These are phyloP conservation scores for Cotesia chilonis DNA, from an alignment of 1,140 invertebrate species.

Conservation along the genomic window DNA sequence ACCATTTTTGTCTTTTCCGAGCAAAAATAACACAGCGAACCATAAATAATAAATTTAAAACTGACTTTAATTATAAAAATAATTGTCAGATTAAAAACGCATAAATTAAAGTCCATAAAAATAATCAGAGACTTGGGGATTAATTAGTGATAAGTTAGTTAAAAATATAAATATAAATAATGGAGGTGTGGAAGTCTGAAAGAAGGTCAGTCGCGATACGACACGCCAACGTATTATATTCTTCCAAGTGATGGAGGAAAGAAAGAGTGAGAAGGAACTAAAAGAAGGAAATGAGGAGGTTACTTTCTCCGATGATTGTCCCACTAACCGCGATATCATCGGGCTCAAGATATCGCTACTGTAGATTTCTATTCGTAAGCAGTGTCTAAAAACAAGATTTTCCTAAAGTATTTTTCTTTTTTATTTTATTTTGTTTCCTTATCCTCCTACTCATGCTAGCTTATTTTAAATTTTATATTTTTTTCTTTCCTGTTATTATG, in stretches of 20 bases:
- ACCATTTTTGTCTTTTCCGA: too few species aligned
- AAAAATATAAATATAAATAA: neutral
- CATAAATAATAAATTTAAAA: too few species aligned
- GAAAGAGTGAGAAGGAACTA: conserved; percentile 30
- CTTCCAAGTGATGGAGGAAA: conserved; percentile 41
- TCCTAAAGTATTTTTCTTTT: conserved; percentile 1
- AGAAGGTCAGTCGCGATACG: conserved; percentile 43
- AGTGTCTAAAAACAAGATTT: conserved; percentile 24
- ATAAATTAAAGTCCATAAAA: neutral
- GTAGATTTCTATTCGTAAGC: conserved; percentile 52
- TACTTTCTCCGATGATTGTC: conserved; percentile 63
- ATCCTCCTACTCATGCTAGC: neutral
- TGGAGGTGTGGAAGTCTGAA: conserved; percentile 18
- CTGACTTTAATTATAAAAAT: too few species aligned
- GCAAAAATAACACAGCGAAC: too few species aligned
- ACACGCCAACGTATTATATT: conserved; percentile 21
- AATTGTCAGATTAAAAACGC: too few species aligned
- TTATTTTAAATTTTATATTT: conserved; percentile 4
- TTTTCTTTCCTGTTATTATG: conserved; percentile 12
- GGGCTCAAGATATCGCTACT: conserved; percentile 31
- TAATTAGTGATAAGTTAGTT: neutral
- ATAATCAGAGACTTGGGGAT: conserved; percentile 18
- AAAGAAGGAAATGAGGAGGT: conserved; percentile 49
- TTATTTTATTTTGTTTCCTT: neutral
- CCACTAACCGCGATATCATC: conserved; percentile 63